Percentiles rank a stretch among this genome's conserved stretches.
phyloP scores from a whole-genome alignment of 30 jellyfish, hydroid and myxozoan species.

The Catostylus mosaicus region DNA sequence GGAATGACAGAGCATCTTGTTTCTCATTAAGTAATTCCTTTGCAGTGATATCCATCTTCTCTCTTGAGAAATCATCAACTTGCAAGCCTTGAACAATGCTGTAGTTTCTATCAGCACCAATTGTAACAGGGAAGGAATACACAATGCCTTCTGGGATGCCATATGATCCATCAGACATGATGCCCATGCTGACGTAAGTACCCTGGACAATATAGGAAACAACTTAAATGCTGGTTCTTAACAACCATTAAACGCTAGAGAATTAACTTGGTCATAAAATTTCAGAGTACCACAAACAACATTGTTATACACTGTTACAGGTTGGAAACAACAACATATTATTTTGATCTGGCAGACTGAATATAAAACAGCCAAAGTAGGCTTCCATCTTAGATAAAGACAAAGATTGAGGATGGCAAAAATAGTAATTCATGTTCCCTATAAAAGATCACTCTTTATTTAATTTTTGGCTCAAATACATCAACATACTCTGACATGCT shows the following conservation, averaged over 20 bases:
- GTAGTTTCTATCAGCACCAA: constrained; percentile 73
- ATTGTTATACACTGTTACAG: too few relatives aligned
- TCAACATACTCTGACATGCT: too few relatives aligned
- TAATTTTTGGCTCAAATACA: too few relatives aligned
- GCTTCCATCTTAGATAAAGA: too few relatives aligned
- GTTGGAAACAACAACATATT: too few relatives aligned
- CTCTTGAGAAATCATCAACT: constrained; percentile 90
- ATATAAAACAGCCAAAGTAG: too few relatives aligned
- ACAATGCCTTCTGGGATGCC: constrained; percentile 94
- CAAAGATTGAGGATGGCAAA: too few relatives aligned
- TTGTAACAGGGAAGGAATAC: constrained; percentile 91
- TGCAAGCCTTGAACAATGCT: constrained; percentile 91
- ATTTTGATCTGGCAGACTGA: too few relatives aligned
- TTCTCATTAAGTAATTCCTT: constrained; percentile 85
- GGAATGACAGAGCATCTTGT: constrained; percentile 70
- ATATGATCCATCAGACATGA: constrained; percentile 95
- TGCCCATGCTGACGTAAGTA: constrained; percentile 93
- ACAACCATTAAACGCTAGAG: not conserved
- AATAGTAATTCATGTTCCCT: too few relatives aligned
- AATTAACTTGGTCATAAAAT: not conserved
- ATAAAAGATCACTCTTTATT: too few relatives aligned
- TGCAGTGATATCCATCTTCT: constrained; percentile 96
- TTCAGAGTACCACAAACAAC: too few relatives aligned
- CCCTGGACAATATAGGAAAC: constrained; percentile 42
- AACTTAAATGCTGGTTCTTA: too few relatives aligned